Conservation (phyloP, 2,113 vertebrate genomes). For the Syngnathus scovelli region DNA sequence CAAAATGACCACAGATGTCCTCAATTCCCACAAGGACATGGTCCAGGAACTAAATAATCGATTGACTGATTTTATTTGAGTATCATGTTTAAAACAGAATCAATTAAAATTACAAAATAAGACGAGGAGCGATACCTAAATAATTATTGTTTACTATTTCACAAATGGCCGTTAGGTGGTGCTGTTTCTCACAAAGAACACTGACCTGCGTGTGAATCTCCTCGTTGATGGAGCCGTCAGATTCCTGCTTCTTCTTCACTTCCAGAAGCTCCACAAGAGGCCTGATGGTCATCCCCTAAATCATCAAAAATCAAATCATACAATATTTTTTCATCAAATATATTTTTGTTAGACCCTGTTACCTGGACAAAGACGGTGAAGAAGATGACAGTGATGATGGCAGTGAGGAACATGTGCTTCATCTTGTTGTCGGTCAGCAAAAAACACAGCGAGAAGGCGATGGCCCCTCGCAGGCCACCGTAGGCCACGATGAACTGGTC, state of each 20-base stretch:
- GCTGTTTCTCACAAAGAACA: background rate
- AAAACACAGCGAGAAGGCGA: slow-evolving; percentile 90
- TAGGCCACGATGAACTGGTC: slow-evolving; percentile 98
- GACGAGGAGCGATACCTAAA: too few relatives aligned
- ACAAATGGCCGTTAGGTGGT: background rate
- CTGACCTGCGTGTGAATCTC: slow-evolving; percentile 95
- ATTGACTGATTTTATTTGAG: background rate
- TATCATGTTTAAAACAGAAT: too few relatives aligned
- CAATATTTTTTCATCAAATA: background rate
- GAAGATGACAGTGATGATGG: slow-evolving; percentile 96
- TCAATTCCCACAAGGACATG: slow-evolving; percentile 92
- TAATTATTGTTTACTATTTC: background rate
- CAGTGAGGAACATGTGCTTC: slow-evolving; percentile 90
- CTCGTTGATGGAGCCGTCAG: slow-evolving; percentile 88
- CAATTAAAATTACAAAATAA: background rate
- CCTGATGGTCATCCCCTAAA: slow-evolving; percentile 95
- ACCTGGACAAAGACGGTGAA: slow-evolving; percentile 98
- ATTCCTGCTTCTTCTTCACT: slow-evolving; percentile 90
- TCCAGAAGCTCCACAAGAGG: slow-evolving; percentile 91
- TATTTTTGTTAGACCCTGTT: background rate
- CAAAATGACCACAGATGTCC: slow-evolving; percentile 90
- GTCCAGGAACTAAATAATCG: slow-evolving; percentile 83
- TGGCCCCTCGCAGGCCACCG: slow-evolving; percentile 90
- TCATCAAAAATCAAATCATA: background rate
- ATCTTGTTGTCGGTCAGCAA: slow-evolving; percentile 75